Evolutionary conservation across 2,797 vertebrate species (phyloP).

Genomic region (Coracias cyanogaster): DNA sequence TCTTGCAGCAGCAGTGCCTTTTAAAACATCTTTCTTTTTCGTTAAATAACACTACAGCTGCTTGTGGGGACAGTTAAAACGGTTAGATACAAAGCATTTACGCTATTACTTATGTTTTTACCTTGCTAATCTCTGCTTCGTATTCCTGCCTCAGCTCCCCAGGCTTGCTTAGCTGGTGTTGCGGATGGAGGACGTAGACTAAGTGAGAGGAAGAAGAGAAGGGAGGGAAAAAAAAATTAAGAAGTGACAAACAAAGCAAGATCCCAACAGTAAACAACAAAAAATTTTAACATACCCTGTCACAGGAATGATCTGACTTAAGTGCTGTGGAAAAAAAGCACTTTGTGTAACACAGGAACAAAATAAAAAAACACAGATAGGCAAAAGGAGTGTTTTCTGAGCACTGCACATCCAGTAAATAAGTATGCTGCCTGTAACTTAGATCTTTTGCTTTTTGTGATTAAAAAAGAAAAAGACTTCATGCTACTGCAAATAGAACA

Average conservation of each 20-base stretch:
- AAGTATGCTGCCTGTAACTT: not conserved
- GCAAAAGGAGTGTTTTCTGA: not conserved
- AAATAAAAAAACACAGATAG: not conserved
- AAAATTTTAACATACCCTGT: not conserved
- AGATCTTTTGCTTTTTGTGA: not conserved
- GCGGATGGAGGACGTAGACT: conserved; percentile 70
- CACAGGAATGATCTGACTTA: not conserved
- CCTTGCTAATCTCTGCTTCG: conserved; percentile 84
- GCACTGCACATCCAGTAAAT: not conserved
- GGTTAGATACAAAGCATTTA: not conserved
- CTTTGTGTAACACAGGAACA: not conserved
- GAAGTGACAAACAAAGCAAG: not conserved
- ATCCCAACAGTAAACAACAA: not conserved
- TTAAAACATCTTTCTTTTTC: not conserved
- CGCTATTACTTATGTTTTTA: conserved; percentile 22
- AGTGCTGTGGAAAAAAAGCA: not conserved
- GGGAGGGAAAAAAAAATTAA: not conserved
- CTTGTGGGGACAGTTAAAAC: not conserved
- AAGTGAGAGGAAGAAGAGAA: not conserved
- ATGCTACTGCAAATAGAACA: not conserved
- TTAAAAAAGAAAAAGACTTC: not conserved
- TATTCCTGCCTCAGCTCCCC: conserved; percentile 84
- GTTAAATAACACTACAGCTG: not conserved
- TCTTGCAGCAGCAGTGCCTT: not conserved
- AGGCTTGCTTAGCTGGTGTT: conserved; percentile 78